Conservation (phyloP, 2,113 vertebrate species). For the Thymallus thymallus region DNA sequence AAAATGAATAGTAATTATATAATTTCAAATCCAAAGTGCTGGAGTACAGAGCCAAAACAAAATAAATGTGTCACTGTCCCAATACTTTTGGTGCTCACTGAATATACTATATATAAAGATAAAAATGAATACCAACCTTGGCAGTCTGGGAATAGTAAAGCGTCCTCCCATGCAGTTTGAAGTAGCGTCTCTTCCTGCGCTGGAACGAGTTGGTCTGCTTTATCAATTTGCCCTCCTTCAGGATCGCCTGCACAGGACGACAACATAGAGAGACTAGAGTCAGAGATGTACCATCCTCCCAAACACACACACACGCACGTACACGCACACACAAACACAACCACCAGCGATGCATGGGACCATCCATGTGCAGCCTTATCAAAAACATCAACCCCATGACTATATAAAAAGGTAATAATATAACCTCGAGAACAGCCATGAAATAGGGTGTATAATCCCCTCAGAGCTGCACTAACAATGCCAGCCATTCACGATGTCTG, state of each 20-base stretch:
- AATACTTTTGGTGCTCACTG: background rate
- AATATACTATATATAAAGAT: background rate
- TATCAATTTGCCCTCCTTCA: constrained; percentile 93
- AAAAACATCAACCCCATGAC: constrained; percentile 1
- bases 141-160: constrained; percentile 96
- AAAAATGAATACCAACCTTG: constrained; percentile 74
- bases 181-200: constrained; percentile 94
- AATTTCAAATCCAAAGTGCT: too few species aligned
- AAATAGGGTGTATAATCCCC: background rate
- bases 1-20: too few species aligned
- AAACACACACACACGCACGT: constrained; percentile 2
- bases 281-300: background rate
- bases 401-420: background rate
- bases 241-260: constrained; percentile 77
- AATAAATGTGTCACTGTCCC: too few species aligned
- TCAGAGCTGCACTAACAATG: background rate
- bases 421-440: background rate
- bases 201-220: constrained; percentile 98
- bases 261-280: background rate
- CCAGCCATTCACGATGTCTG: constrained; percentile 1
- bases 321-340: background rate
- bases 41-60: too few species aligned
- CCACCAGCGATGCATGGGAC: background rate
- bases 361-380: background rate
- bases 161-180: constrained; percentile 91